Conservation (phyloP, 2,113 vertebrate species). For the Gobius niger region DNA sequence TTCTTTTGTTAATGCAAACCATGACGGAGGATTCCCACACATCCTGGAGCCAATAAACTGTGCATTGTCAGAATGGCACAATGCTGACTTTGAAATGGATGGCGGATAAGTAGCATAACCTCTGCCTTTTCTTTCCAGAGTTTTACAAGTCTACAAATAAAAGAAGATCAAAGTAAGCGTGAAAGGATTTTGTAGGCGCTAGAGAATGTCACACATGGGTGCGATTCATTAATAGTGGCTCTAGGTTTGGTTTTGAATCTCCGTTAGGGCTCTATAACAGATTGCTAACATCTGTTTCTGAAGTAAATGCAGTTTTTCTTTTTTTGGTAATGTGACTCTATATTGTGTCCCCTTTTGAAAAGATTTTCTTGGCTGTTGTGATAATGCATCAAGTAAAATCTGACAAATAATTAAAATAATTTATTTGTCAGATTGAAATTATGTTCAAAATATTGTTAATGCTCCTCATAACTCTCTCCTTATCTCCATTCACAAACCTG, state of each 20-base stretch:
- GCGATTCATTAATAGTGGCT: constrained; percentile 64
- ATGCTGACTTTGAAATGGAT: constrained; percentile 50
- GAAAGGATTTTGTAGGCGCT: constrained; percentile 67
- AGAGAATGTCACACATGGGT: constrained; percentile 74
- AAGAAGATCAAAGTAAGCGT: constrained; percentile 73
- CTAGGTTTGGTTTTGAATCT: constrained; percentile 69
- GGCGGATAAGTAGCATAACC: constrained; percentile 42
- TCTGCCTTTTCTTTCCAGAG: constrained; percentile 53
- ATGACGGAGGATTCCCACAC: constrained; percentile 22
- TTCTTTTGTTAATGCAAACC: constrained; percentile 3
- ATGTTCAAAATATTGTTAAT: constrained; percentile 58
- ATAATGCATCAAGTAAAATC: constrained; percentile 10
- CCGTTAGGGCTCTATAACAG: constrained; percentile 54
- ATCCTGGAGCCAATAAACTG: constrained; percentile 17
- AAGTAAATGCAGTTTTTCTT: neutral
- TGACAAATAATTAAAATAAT: constrained; percentile 26
- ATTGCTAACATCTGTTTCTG: constrained; percentile 53
- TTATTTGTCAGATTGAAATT: constrained; percentile 40
- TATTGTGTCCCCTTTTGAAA: constrained; percentile 52
- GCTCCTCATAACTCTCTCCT: constrained; percentile 52
- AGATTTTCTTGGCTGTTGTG: constrained; percentile 37
- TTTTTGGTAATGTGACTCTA: constrained; percentile 54
- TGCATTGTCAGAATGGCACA: constrained; percentile 21
- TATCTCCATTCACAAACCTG: constrained; percentile 61
- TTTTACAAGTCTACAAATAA: constrained; percentile 75